These are phyloP conservation scores for Halictus rubicundus DNA, from an alignment of 1,140 invertebrate genomes.

Conservation along the genomic window DNA sequence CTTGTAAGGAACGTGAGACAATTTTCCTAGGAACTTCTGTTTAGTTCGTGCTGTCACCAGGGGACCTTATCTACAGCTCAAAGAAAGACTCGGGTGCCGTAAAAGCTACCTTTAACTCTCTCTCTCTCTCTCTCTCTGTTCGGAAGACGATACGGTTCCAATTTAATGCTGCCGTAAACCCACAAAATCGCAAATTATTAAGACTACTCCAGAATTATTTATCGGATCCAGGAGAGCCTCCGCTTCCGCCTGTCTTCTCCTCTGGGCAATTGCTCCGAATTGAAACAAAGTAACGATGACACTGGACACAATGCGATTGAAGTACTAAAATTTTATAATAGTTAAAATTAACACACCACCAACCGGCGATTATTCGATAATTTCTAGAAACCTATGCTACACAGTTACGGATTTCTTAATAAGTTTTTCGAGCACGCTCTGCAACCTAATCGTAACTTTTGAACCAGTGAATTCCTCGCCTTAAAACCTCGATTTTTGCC, in stretches of 20 bases:
- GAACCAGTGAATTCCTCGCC: too few relatives aligned
- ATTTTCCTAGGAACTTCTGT: slow-evolving; percentile 37
- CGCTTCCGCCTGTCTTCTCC: not conserved
- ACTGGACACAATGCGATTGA: not conserved
- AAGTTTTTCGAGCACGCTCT: too few relatives aligned
- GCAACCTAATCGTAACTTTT: too few relatives aligned
- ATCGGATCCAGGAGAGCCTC: slow-evolving; percentile 4
- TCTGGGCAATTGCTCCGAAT: not conserved
- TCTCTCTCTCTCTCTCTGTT: not conserved
- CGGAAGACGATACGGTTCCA: slow-evolving; percentile 7
- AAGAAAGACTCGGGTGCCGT: slow-evolving; percentile 5
- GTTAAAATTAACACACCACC: too few relatives aligned
- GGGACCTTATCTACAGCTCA: slow-evolving; percentile 13
- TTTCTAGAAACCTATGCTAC: too few relatives aligned
- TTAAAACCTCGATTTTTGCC: too few relatives aligned
- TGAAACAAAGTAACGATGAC: not conserved
- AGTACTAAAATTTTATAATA: too few relatives aligned
- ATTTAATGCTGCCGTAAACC: slow-evolving; percentile 44
- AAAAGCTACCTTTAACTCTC: slow-evolving; percentile 45
- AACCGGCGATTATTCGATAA: too few relatives aligned
- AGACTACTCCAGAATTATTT: slow-evolving; percentile 36
- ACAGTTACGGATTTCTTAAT: too few relatives aligned
- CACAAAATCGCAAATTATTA: slow-evolving; percentile 39
- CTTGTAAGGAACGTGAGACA: slow-evolving; percentile 29
- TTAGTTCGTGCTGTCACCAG: slow-evolving; percentile 23